Base-by-base conservation (phyloP, 2,113 vertebrate species). In the Vimba vimba region DNA sequence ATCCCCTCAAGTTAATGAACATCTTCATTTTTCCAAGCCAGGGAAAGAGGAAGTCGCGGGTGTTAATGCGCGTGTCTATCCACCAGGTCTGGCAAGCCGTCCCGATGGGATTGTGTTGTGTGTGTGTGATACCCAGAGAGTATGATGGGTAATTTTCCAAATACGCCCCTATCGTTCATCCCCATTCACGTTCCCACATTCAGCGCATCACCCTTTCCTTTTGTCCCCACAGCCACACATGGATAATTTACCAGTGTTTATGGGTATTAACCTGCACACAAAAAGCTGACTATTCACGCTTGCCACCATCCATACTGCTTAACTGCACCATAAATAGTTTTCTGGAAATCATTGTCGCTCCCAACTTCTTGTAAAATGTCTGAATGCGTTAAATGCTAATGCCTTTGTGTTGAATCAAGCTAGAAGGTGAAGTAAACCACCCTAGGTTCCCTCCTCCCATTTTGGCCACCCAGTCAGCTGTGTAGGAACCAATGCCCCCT, bases 1-100 rank as follows among this genome's bases (percentile, higher is more conserved):
- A 97, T 97, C 96, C 96, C 94, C 95, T 94, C 86, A 95, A 95
- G 95, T 96, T 96, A 97, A 96, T 96, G 95, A 97, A 97, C 96
- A 95, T 97, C 96, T 97, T 97, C 96, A 97, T 97, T 96, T 96
- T 96, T 96, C 95, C 95, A 95, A 96, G 88, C 82, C 76, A 82
- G 85, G 74, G 83, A 87, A 79, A 77, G 76, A 52, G 85, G 60
- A 74, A 71, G 83, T 81, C 47, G 50, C 74, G 57, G 73, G 75
- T 69, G 73, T 85, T 47, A 23, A 79, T 79, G 94, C 93, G 94
- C 57, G 85, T 86, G 90, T 89, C 96, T 91, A 91, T 93, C 93
- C 94, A 88, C 89, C 92, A 94, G 93, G 95, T 96, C 96, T 96
- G 95, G 92, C 91, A 91, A 93, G 89, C 93, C 92, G 59, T 96